Conservation (phyloP, 2,888 invertebrate genomes). For the Acrocyrtus sp. region DNA sequence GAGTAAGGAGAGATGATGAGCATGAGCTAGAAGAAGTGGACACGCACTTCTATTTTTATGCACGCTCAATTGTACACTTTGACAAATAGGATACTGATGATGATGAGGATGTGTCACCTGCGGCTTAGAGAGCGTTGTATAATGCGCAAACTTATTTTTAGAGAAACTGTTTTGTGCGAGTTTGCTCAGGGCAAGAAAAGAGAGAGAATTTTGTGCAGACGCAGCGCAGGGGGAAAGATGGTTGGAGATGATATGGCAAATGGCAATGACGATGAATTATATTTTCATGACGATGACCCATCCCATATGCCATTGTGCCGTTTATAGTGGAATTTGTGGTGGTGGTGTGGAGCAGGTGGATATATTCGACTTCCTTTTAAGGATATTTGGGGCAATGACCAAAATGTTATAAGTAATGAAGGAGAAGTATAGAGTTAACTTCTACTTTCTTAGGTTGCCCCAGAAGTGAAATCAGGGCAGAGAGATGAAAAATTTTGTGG, state of each 20-base stretch:
- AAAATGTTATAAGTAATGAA: conserved; percentile 2
- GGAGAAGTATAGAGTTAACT: conserved; percentile 3
- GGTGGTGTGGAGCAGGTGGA: neutral
- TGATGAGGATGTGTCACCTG: conserved; percentile 17
- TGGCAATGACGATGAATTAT: neutral
- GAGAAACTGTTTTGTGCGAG: no score
- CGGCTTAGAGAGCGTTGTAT: no score
- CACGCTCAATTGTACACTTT: neutral
- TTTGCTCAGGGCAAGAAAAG: no score
- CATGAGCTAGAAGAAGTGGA: no score
- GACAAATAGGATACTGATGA: neutral
- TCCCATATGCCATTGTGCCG: neutral
- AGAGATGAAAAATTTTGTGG: neutral
- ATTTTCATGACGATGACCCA: no score
- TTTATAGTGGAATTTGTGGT: neutral
- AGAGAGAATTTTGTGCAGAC: no score
- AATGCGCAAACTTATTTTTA: no score
- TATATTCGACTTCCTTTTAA: neutral
- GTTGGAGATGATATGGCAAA: no score
- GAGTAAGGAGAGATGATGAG: no score
- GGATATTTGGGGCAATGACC: neutral
- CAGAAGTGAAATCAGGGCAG: conserved; percentile 11
- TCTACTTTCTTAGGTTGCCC: conserved; percentile 11
- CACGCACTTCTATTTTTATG: neutral
- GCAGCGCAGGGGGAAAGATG: no score